phyloP scores from a whole-genome alignment of 2,888 invertebrate species.

The Nycteola revayana region DNA sequence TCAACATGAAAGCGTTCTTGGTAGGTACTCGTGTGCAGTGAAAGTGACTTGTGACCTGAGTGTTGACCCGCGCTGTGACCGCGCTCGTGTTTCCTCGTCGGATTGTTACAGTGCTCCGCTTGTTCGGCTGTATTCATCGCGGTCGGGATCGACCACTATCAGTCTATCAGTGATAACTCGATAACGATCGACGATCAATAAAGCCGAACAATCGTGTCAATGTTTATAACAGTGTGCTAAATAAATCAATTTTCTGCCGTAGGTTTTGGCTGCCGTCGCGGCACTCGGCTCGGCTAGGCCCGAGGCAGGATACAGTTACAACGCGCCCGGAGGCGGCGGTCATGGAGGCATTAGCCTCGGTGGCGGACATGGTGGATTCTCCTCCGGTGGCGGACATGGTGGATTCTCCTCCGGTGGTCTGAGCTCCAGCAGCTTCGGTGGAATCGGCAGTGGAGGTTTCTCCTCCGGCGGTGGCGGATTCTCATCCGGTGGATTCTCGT shows the following conservation, averaged over 20 bases:
- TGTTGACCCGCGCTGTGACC: constrained; percentile 53
- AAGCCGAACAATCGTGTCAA: constrained; percentile 36
- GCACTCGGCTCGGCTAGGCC: constrained; percentile 82
- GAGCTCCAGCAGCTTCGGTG: constrained; percentile 62
- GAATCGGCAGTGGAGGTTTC: constrained; percentile 45
- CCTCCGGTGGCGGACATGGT: constrained; percentile 48
- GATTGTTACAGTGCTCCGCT: constrained; percentile 53
- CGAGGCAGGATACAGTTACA: constrained; percentile 84
- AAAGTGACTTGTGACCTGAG: constrained; percentile 77
- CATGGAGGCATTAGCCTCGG: constrained; percentile 46
- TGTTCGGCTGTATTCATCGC: constrained; percentile 51
- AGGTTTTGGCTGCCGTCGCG: constrained; percentile 80
- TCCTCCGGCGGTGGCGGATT: constrained; percentile 53
- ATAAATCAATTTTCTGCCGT: constrained; percentile 45
- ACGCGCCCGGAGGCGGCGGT: constrained; percentile 67
- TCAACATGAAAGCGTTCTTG: constrained; percentile 82
- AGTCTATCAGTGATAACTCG: constrained; percentile 9
- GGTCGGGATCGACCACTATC: constrained; percentile 18
- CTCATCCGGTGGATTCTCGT: constrained; percentile 50
- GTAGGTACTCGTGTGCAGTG: constrained; percentile 76
- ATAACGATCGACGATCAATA: constrained; percentile 31
- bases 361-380: constrained; percentile 43
- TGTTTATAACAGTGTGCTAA: constrained; percentile 38
- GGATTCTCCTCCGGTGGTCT: constrained; percentile 59
- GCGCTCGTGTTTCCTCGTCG: constrained; percentile 56